Evolutionary conservation across 2,888 invertebrate species (phyloP), one percentile per base, ranked within the genome.

Genomic region (Hoplodrina blanda): DNA sequence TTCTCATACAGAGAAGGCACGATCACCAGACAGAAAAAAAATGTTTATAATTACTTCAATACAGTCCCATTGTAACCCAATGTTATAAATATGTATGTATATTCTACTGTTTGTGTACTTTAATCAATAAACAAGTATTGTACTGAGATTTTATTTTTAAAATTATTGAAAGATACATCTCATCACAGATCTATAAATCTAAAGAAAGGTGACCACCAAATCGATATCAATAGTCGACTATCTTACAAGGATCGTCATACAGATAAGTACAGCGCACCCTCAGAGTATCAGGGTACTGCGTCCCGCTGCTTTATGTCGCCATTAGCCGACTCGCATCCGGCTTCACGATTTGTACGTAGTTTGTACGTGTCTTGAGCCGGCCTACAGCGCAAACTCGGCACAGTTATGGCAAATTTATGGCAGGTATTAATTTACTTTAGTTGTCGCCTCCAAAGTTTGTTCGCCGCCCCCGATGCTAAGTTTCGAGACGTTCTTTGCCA

Each of bases 341-440:
- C 89, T 87, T 81, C 81, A 85, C 87, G 92, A 93, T 94, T 94
- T 93, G 93, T 92, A 92, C 91, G 86, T 91, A 89, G 90, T 92
- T 93, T 91, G 93, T 91, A 90, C 89, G 82, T 92, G 92, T 93
- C 93, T 93, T 88, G 85, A 88, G 85, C 85, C 90, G 85, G 89
- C 91, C 91, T 90, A 89, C 74, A 84, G 88, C 84, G 88, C 91
- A 91, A 94, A 93, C 91, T 94, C 92, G 80, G 88, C 88, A 86
- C 90, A 91, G 92, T 94, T 94, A 95, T 95, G 95, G 95, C 95
- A 95, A 95, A 96, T 95, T 95, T 94, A 95, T 95, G 95, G 94
- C 95, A 94, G 95, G 94, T 94, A 96, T 95, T 95, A 95, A 95
- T 95, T 95, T 94, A 95, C 91, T 91, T 91, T 91, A 92, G 94